Evolutionary conservation across 2,888 invertebrate species (phyloP).

Genomic region (Ochlodes sylvanus): DNA sequence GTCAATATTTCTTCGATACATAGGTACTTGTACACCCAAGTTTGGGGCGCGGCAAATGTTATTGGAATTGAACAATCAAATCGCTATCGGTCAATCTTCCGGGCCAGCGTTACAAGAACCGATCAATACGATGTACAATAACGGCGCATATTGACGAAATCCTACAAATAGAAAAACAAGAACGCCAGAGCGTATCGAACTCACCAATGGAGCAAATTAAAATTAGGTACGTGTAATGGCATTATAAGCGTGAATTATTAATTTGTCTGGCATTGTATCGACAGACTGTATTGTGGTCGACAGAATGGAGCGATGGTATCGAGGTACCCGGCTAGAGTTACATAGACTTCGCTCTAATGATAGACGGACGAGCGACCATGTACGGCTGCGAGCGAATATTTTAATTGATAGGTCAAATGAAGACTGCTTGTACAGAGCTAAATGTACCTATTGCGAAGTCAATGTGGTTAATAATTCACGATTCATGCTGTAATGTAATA

Average conservation of each 20-base stretch:
- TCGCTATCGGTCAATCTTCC: constrained; percentile 53
- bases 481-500: background rate
- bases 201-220: constrained; percentile 68
- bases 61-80: constrained; percentile 64
- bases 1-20: constrained; percentile 26
- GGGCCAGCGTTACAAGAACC: constrained; percentile 48
- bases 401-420: constrained; percentile 12
- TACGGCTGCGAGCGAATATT: background rate
- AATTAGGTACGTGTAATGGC: constrained; percentile 67
- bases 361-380: background rate
- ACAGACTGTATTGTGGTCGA: constrained; percentile 35
- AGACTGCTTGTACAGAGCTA: background rate
- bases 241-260: constrained; percentile 79
- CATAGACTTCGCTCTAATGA: constrained; percentile 24
- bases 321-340: constrained; percentile 8
- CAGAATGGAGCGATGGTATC: constrained; percentile 29
- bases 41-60: constrained; percentile 52
- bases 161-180: constrained; percentile 64
- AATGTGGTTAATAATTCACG: background rate
- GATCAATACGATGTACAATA: constrained; percentile 63
- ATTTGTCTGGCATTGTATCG: constrained; percentile 75
- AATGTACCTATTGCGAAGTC: background rate
- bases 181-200: constrained; percentile 63
- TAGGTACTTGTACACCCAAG: constrained; percentile 32
- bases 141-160: constrained; percentile 66